Conservation (phyloP, 1,140 invertebrate species). For the Leptinotarsa defecta region DNA sequence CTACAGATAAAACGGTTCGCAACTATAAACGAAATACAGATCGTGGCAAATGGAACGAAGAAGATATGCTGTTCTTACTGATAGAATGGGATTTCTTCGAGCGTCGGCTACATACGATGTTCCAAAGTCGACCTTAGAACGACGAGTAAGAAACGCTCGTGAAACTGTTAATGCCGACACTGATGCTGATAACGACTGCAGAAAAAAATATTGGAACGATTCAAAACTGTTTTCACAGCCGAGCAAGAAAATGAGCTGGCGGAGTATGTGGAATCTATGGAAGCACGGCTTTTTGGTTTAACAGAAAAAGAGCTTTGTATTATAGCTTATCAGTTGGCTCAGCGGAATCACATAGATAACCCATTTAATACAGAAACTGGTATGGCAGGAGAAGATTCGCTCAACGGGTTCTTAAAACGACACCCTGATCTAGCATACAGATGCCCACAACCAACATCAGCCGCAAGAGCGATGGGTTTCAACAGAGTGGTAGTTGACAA, state of each 20-base stretch:
- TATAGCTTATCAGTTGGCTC: conserved; percentile 38
- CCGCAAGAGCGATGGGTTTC: conserved; percentile 48
- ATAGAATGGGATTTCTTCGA: too few relatives aligned
- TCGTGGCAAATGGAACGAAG: too few relatives aligned
- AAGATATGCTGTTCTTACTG: too few relatives aligned
- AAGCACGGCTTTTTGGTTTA: conserved; percentile 38
- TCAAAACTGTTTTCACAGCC: conserved; percentile 26
- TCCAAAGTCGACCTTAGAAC: too few relatives aligned
- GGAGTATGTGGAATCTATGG: conserved; percentile 33
- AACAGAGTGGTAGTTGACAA: conserved; percentile 49
- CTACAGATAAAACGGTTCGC: too few relatives aligned
- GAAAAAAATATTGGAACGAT: conserved; percentile 19
- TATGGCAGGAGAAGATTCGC: conserved; percentile 44
- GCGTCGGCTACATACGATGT: too few relatives aligned
- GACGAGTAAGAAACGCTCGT: too few relatives aligned
- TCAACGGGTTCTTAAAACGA: conserved; percentile 46
- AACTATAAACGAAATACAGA: too few relatives aligned
- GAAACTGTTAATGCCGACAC: too few relatives aligned
- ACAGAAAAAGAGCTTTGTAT: neutral
- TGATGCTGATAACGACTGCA: too few relatives aligned
- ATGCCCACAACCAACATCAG: conserved; percentile 52
- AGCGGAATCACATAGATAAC: conserved; percentile 34
- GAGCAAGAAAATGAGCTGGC: conserved; percentile 35
- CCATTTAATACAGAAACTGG: conserved; percentile 34
- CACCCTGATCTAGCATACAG: conserved; percentile 46